Evolutionary conservation across 2,797 vertebrate genomes (phyloP), one percentile per base, ranked within the genome.

Genomic region (Peromyscus melanophrys): DNA sequence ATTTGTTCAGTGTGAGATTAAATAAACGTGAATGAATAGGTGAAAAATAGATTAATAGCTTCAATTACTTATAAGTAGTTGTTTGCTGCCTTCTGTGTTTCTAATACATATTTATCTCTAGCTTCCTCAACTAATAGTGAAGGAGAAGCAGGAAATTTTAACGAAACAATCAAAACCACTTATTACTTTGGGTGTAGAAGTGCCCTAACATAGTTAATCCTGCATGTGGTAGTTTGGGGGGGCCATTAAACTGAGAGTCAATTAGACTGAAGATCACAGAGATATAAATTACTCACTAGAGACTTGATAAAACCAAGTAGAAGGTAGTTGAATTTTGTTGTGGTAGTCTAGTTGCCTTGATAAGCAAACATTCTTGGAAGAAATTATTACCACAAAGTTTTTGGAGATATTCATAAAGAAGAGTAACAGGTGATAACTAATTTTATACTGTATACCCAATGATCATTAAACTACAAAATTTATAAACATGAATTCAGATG

Each of bases 161-260:
- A 88, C 77, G 82, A 90, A 96, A 94, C 27, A 89, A 89, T 81
- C 43, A 31, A 87, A 96, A 86, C 19, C 67, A 92, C 85, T 96
- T 73, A 93, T 27, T 95, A 61, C 69, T 43, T 92, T 63, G 65
- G 84, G 52, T 76, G 5, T 88, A 75, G 46, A 95, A 89, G 52
- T 88, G 49, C 37, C n/a, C 34, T 77, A 23, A 25, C 49, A 19
- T 94, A 96, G 94, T 95, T 73, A 95, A 94, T 95, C 25, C 65
- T 92, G 49, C 4, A 21, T 37, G 12, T 55, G 95, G 61, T 94
- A 89, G 61, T 17, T 78, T 94, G 86, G 57, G 86, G 57, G 81
- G 31, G 4, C 78, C 75, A 90, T 96, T 96, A 96, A 94, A 91
- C 55, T 55, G 85, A 96, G 52, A 94, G 55, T 85, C 86, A 95